Evolutionary conservation across 2,888 invertebrate species (phyloP).

Genomic region (Sericinus montela): DNA sequence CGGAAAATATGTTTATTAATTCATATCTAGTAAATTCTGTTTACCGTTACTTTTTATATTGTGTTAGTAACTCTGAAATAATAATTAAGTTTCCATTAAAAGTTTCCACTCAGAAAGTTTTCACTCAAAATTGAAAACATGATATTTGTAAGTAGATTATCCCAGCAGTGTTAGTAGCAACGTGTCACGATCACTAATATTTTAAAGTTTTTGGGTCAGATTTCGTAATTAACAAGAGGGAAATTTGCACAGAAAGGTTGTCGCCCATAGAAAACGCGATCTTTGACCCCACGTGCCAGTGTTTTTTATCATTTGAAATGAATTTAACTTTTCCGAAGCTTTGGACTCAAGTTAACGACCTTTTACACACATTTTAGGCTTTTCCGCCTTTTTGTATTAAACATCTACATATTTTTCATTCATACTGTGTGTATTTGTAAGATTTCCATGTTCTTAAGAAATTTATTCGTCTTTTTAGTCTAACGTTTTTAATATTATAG

Average conservation of each 20-base stretch:
- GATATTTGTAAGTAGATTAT: no score
- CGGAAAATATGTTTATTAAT: no score
- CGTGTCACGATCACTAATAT: conserved; percentile 26
- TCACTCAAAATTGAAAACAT: no score
- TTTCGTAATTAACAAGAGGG: conserved; percentile 2
- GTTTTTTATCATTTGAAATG: not conserved
- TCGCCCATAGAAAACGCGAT: conserved; percentile 27
- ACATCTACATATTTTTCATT: not conserved
- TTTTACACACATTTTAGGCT: not conserved
- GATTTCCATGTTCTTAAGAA: no score
- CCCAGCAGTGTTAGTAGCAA: conserved; percentile 5
- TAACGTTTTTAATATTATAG: no score
- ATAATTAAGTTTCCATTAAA: no score
- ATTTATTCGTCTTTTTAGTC: no score
- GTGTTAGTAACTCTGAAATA: no score
- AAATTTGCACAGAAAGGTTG: conserved; percentile 26
- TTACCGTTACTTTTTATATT: no score
- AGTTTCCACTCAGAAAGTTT: no score
- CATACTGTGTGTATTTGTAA: no score
- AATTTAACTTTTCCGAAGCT: not conserved
- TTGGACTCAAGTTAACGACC: not conserved
- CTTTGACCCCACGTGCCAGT: conserved; percentile 33
- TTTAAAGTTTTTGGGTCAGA: conserved; percentile 10
- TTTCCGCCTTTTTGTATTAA: not conserved
- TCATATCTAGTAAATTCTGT: no score